Evolutionary conservation across 1,140 invertebrate genomes (phyloP).

Genomic region (Pararge aegeria): DNA sequence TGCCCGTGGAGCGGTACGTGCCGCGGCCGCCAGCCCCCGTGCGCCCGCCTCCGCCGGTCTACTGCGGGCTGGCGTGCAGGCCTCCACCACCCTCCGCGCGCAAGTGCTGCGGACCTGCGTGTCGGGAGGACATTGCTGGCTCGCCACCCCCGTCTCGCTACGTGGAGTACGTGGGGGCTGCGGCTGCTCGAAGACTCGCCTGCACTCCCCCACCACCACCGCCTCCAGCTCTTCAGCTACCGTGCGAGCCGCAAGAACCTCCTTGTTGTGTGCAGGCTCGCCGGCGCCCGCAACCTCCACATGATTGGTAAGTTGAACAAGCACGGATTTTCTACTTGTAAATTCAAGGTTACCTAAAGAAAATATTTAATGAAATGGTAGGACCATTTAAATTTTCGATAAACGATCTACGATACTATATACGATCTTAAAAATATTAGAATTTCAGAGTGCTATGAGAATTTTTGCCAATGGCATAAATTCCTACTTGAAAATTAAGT

Average conservation of each 20-base stretch:
- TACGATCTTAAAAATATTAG: no score
- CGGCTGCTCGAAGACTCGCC: slow-evolving; percentile 80
- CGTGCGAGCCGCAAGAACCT: slow-evolving; percentile 77
- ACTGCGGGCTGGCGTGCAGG: slow-evolving; percentile 78
- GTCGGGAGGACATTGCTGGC: slow-evolving; percentile 74
- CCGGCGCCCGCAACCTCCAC: slow-evolving; percentile 75
- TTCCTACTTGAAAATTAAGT: no score
- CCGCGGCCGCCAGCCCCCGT: slow-evolving; percentile 82
- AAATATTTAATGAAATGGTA: no score
- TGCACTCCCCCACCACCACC: slow-evolving; percentile 81
- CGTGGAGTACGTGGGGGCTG: slow-evolving; percentile 81
- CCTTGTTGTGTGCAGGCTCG: slow-evolving; percentile 78
- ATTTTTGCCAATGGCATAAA: no score
- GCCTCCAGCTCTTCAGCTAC: slow-evolving; percentile 73
- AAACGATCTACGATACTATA: no score
- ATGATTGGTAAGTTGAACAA: slow-evolving; percentile 82
- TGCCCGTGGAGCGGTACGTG: slow-evolving; percentile 85
- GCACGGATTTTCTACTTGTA: background rate
- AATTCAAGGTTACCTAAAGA: background rate
- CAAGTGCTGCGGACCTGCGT: slow-evolving; percentile 73
- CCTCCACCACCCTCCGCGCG: slow-evolving; percentile 77
- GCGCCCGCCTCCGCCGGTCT: slow-evolving; percentile 68
- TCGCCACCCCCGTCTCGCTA: slow-evolving; percentile 76
- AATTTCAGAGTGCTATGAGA: no score
- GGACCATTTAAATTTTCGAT: no score